Base-by-base conservation (phyloP, 2,113 vertebrate species). In the Globicephala melas region DNA sequence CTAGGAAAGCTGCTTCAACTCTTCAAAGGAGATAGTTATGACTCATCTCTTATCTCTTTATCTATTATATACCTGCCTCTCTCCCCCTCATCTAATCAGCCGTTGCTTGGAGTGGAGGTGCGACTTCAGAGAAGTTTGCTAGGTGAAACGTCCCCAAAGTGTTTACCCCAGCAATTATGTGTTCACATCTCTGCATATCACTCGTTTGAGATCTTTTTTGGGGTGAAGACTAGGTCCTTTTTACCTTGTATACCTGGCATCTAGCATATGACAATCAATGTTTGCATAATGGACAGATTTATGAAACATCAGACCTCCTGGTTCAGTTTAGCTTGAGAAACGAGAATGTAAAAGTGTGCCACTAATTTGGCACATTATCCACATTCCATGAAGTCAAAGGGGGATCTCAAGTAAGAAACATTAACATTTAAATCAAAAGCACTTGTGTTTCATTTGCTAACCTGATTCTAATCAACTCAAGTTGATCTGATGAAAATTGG, bases 351-450 rank as follows among this genome's bases (percentile, higher is more conserved):
- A 89, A 33, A 38, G 55, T n/a, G 21, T 44, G 74, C 3, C n/a
- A 83, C 67, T 86, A 62, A 86, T 82, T 38, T 91, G 63, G 12
- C 31, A 79, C 26, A 36, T 50, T 67, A 67, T n/a, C n/a, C 15
- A 8, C 28, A 18, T 73, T 91, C n/a, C 13, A 67, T 38, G 55
- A 93, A 82, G 70, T 90, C 50, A 84, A 47, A 83, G 63, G 50
- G 44, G 86, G 62, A 89, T 60, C 44, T 71, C 65, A 81, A 77
- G 15, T 33, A 38, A 85, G 76, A 95, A 82, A 81, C 14, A 96
- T 93, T 89, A 89, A 94, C 62, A 93, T 95, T 95, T 77, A 95
- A 85, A 96, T 96, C n/a, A 96, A 87, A 89, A 95, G 17, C 44
- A 74, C 55, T 94, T 96, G 50, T 81, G 77, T 92, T 95, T 93